Evolutionary conservation across 2,113 vertebrate genomes (phyloP), one percentile per base, ranked within the genome.

Genomic region (Anoplopoma fimbria): DNA sequence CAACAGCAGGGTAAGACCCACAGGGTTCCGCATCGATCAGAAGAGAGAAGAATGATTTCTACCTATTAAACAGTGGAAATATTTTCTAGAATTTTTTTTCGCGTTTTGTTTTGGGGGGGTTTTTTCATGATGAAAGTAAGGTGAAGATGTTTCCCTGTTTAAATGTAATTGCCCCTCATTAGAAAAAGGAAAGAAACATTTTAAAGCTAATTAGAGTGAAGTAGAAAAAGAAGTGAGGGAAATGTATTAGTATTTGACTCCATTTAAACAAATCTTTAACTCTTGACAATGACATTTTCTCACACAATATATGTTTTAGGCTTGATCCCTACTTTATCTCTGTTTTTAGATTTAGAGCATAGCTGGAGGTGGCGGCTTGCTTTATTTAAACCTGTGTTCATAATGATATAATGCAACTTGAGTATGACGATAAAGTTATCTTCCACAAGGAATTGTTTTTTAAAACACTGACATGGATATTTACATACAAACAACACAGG

Each of bases 1-100:
- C 90, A 94, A 93, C 90, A 93, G 86, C 87, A 36, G 86, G 90
- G 86, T 83, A 85, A 87, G 89, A 93, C 87, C 89, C 87, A 84
- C 76, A 29, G 88, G 85, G 87, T 77, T 85, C 72, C 29, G 60
- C 87, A 82, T 90, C 78, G 75, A 86, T 92, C 83, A 92, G 81
- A 89, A 87, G 77, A 85, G 47, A 82, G 23, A 85, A 64, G 34
- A 76, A 76, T 79, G 34, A 87, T 71, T 86, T 77, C 61, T 65
- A 47, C 55, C 67, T 65, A 57, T 75, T 87, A 76, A 76, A 75
- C n/a, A 25, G 23, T 49, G 15, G 8, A 45, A 25, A 19, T 70
- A 33, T 51, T 79, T 69, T 82, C 27, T 62, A 19, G 62, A 62
- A 42, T 47, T 10, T 0, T 2, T 33, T 36, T 70, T 19, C 1